Evolutionary conservation across 2,888 invertebrate genomes (phyloP).

Genomic region (Rambutsinella grinnellia): DNA sequence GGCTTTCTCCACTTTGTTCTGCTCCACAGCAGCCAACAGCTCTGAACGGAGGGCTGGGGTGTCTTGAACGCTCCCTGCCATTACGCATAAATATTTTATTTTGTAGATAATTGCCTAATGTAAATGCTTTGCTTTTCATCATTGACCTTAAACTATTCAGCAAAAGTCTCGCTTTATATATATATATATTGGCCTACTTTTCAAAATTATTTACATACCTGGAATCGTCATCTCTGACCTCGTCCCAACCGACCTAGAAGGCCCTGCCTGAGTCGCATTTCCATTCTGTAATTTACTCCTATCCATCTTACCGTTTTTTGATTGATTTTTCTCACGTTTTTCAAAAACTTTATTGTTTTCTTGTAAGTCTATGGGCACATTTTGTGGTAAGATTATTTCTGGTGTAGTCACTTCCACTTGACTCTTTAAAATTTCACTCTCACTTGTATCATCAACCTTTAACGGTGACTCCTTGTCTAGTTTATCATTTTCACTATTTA

Average conservation of each 20-base stretch:
- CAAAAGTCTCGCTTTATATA: too few relatives aligned
- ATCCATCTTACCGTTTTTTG: slow-evolving; percentile 20
- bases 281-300: slow-evolving; percentile 41
- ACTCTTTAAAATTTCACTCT: neutral
- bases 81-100: slow-evolving; percentile 1
- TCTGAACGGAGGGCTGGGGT: slow-evolving; percentile 59
- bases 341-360: too few relatives aligned
- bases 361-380: too few relatives aligned
- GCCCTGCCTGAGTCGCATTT: slow-evolving; percentile 30
- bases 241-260: slow-evolving; percentile 21
- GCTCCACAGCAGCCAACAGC: slow-evolving; percentile 63
- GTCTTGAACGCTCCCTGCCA: slow-evolving; percentile 52
- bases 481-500: neutral
- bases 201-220: slow-evolving; percentile 20
- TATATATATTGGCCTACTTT: too few relatives aligned
- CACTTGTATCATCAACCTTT: neutral
- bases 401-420: neutral
- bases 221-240: slow-evolving; percentile 37
- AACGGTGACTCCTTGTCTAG: too few relatives aligned
- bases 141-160: too few relatives aligned
- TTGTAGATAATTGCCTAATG: too few relatives aligned
- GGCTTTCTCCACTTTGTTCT: slow-evolving; percentile 65
- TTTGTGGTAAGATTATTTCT: neutral
- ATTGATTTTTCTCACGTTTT: too few relatives aligned
- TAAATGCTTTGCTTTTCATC: too few relatives aligned